Base-by-base conservation (phyloP, 1,140 invertebrate genomes). In the honey bee (Apis mellifera) region DNA sequence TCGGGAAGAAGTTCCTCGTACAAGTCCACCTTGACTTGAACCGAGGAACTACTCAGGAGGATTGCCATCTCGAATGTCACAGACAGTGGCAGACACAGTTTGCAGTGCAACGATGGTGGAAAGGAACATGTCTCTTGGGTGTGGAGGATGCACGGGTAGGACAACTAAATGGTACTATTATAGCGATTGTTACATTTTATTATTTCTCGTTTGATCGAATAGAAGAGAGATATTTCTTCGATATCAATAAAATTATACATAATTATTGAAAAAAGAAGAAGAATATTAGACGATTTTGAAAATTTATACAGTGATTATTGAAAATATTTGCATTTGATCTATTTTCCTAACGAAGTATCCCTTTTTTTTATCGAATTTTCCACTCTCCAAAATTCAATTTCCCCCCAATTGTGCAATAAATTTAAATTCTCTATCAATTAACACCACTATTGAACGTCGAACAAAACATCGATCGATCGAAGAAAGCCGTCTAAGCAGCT, bases 51-150 rank as follows among this genome's bases (percentile, higher is more conserved):
- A 87, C 86, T 87, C 86, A 80, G 72, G 72, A 80, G 86, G 85
- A 87, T 87, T 87, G 86, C 85, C 73, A 80, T 82, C 86, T 77
- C 81, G 77, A 84, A 80, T 74, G 82, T 87, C 81, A 82, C 85
- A 80, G 77, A 80, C 74, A 70, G 82, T 80, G 75, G 65, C 50
- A 82, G 73, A 65, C 75, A 64, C 75, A 32, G 74, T 70, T 68
- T 82, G 32, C 75, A 78, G 57, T 26, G 75, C 69, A 73, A 62
- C 73, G 2, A 66, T 23, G 72, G 69, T 26, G 77, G 54, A 82
- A 82, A 82, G 48, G 74, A 42, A 70, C 73, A 52, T n/a, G 66
- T 78, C 74, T 55, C 65, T 32, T 42, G 57, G 74, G 59, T 8
- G 23, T 12, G 54, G 68, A 52, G 74, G 78, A 54, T 69, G 57